These are phyloP conservation scores for Babyrousa celebensis DNA, from an alignment of 2,797 vertebrate species.

Conservation along the genomic window DNA sequence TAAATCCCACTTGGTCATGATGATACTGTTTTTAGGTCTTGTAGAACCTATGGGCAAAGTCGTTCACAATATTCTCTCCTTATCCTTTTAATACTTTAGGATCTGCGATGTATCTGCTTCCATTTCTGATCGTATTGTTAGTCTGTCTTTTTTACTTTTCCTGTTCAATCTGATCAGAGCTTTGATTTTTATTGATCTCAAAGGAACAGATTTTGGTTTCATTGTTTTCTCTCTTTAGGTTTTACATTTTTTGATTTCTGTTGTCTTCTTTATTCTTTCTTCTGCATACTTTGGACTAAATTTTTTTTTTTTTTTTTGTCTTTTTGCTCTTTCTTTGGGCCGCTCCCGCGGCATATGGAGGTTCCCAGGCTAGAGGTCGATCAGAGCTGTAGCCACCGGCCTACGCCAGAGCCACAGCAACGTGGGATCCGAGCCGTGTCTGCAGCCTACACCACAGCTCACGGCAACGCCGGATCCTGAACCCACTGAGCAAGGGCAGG, in stretches of 20 bases:
- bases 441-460: too few species aligned
- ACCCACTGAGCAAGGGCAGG: too few species aligned
- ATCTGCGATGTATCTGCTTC: not conserved
- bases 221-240: not conserved
- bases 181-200: constrained; percentile 28
- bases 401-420: too few species aligned
- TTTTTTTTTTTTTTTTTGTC: too few species aligned
- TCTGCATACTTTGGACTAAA: constrained; percentile 8
- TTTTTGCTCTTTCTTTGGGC: too few species aligned
- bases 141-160: not conserved
- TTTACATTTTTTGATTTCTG: constrained; percentile 1
- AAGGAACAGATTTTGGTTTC: not conserved
- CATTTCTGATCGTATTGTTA: not conserved
- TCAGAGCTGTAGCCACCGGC: too few species aligned
- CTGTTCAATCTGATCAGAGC: constrained; percentile 10
- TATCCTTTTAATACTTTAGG: not conserved
- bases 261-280: constrained; percentile 28
- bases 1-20: not conserved
- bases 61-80: not conserved
- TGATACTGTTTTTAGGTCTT: not conserved
- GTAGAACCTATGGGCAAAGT: not conserved
- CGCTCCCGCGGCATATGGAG: too few species aligned
- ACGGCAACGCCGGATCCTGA: too few species aligned
- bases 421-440: too few species aligned
- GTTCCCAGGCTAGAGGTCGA: too few species aligned